Base-by-base conservation (phyloP, 1,140 invertebrate species). In the Vanessa atalanta region DNA sequence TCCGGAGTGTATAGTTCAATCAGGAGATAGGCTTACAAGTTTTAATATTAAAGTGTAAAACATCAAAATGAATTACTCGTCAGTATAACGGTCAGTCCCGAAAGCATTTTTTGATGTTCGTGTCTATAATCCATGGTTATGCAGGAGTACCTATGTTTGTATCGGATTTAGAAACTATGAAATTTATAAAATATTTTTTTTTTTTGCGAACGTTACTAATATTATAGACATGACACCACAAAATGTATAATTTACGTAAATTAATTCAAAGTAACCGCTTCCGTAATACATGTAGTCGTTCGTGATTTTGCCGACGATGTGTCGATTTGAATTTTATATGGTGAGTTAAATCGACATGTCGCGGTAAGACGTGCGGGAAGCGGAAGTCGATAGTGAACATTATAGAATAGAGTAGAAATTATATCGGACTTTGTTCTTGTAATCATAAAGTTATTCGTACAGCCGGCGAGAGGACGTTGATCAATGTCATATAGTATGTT, bases 401-500 rank as follows among this genome's bases (percentile, higher is more conserved):
- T 73, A 69, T 74, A 76, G 71, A 69, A 68, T 79, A 79, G 70
- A 70, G 82, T 82, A 76, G 76, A 78, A 73, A 66, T 78, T 77
- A 65, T 65, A 77, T 73, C 74, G 51, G 74, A 80, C 79, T 72
- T 80, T 61, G 72, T 80, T 79, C 64, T 76, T 77, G 76, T 79
- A 80, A 82, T 76, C 77, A 73, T 65, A 26, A 77, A 55, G 64
- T 75, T 70, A 73, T 68, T 65, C 68, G 50, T 68, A 73, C 69
- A 78, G 74, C 82, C 47, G 75, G 83, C 83, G 82, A 82, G 76
- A 83, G 83, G 83, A 84, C 85, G 84, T 82, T 85, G 85, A 83
- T 83, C 81, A 78, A 84, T 84, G 85, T 91, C 85, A 86, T 88
- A 90, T 87, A 90, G 87, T 91, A 92, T 90, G 90, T 91, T 92